Percentiles rank a stretch among this genome's conserved stretches.
phyloP scores from a whole-genome alignment of 2,113 vertebrate genomes.

The Rhinoptilus africanus region DNA sequence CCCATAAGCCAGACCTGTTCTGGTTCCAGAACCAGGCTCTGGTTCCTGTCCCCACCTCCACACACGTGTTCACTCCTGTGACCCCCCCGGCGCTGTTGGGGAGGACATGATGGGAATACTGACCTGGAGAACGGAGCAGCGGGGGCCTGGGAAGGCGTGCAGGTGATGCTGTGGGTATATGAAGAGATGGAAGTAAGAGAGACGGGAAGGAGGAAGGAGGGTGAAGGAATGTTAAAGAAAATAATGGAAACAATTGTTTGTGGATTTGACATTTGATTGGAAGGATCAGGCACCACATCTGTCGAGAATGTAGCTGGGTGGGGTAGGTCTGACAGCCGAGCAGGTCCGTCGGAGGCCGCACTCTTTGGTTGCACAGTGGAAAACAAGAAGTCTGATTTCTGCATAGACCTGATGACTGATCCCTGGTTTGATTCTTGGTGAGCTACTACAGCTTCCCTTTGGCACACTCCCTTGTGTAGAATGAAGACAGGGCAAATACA shows the following conservation, averaged over 20 bases:
- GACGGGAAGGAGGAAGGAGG: background rate
- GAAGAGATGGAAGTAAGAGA: background rate
- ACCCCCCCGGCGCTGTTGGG: background rate
- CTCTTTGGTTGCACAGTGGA: background rate
- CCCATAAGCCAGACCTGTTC: background rate
- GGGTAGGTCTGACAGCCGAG: background rate
- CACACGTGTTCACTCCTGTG: background rate
- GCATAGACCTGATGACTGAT: background rate
- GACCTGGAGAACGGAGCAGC: background rate
- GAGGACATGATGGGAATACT: background rate
- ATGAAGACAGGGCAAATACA: background rate
- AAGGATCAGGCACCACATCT: background rate
- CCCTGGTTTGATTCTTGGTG: background rate
- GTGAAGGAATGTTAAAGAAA: background rate
- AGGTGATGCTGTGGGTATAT: background rate
- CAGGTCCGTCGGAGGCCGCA: background rate
- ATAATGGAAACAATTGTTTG: background rate
- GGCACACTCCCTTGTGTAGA: background rate
- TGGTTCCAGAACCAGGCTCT: background rate
- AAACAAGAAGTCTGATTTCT: background rate
- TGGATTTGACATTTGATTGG: background rate
- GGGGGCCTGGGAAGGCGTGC: accelerated
- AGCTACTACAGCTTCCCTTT: background rate
- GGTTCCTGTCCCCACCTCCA: background rate
- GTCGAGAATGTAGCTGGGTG: background rate